These are phyloP conservation scores for Bufo gargarizans DNA, from an alignment of 2,113 vertebrate species.

Conservation along the genomic window DNA sequence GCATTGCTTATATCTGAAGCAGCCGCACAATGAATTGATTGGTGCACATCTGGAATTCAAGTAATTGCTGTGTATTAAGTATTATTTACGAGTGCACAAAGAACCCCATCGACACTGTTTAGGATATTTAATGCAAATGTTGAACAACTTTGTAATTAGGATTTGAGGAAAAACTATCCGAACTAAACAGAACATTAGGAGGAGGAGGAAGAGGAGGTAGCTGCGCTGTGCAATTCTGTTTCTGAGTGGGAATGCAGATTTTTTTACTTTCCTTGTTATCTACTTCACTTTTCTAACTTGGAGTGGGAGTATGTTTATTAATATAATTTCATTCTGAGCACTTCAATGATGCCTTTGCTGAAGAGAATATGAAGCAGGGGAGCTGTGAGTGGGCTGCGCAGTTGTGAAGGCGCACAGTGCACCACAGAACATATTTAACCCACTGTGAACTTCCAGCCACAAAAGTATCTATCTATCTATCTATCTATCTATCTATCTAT, in stretches of 20 bases:
- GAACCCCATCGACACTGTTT: not conserved
- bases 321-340: constrained; percentile 26
- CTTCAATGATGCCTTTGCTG: not conserved
- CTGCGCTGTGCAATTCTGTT: not conserved
- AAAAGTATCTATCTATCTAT: not conserved
- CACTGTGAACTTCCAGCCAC: not conserved
- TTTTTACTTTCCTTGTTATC: not conserved
- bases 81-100: not conserved
- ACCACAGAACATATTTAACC: constrained; percentile 16
- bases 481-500: too few species aligned
- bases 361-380: constrained; percentile 20
- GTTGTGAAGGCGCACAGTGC: not conserved
- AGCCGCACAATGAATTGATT: not conserved
- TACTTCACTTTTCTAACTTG: not conserved
- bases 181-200: not conserved
- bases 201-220: not conserved
- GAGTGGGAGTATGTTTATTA: constrained; percentile 36
- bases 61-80: not conserved
- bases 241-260: not conserved
- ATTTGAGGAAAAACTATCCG: not conserved
- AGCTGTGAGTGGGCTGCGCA: constrained; percentile 35
- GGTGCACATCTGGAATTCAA: not conserved
- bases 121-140: not conserved
- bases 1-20: not conserved
- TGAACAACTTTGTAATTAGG: not conserved